Evolutionary conservation across 2,888 invertebrate genomes (phyloP).

Genomic region (Dicranocentrus wangi): DNA sequence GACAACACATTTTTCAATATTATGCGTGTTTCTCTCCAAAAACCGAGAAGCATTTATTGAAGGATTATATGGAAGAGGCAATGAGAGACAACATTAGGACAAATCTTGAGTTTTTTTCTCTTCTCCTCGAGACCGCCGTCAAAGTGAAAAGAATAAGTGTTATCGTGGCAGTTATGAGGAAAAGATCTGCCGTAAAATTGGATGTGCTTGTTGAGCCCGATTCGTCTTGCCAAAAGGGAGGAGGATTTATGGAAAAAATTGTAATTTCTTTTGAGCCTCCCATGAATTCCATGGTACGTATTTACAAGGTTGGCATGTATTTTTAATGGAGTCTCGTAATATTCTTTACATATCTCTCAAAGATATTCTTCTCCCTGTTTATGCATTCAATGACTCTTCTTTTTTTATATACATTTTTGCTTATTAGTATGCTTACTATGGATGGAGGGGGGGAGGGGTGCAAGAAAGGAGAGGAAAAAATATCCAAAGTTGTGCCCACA

Average conservation of each 20-base stretch:
- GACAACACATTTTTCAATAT: too few species aligned
- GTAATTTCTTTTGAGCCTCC: neutral
- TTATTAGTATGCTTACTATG: neutral
- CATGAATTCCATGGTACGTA: neutral
- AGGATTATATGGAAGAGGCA: too few species aligned
- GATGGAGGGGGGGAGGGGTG: too few species aligned
- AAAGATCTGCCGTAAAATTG: slow-evolving; percentile 31
- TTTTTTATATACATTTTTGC: neutral
- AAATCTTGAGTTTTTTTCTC: too few species aligned
- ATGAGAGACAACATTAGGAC: too few species aligned
- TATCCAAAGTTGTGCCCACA: too few species aligned
- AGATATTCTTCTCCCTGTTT: neutral
- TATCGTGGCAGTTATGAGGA: slow-evolving; percentile 17
- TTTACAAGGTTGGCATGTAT: too few species aligned
- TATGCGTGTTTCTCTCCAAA: too few species aligned
- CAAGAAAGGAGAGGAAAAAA: too few species aligned
- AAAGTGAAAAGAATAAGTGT: neutral
- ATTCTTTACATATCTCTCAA: too few species aligned
- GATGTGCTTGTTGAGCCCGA: slow-evolving; percentile 33
- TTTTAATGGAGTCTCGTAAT: too few species aligned
- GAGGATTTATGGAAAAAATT: slow-evolving; percentile 22
- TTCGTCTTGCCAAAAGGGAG: slow-evolving; percentile 10
- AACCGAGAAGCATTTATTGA: too few species aligned
- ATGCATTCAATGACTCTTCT: neutral
- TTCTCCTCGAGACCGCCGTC: neutral